Base-by-base conservation (phyloP, 2,113 vertebrate species). In the Charina bottae region DNA sequence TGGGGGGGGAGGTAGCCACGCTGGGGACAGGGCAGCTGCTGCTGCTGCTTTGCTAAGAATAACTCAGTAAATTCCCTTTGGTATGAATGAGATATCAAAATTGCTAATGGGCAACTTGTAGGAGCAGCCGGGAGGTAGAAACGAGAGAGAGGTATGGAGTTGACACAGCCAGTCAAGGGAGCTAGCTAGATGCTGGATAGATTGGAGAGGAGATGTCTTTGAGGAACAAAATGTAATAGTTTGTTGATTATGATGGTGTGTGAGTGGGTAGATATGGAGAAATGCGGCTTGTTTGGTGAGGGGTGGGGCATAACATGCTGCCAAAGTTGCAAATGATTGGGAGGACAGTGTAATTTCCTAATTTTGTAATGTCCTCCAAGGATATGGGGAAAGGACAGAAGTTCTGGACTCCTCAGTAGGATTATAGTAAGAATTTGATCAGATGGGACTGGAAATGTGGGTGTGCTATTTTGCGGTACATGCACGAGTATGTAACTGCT, bases 21-120 rank as follows among this genome's bases (percentile, higher is more conserved):
- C 92, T 90, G 92, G 92, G 89, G 68, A 88, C 56, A 56, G 58
- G 92, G 89, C 92, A 93, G 92, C 92, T 93, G 92, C 92, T 90
- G 92, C 92, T 90, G 92, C 89, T 90, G n/a, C 89, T 93, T 93
- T 87, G 89, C 92, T 93, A 93, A 93, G 92, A 93, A 93, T 93
- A 93, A 93, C 92, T 59, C 68, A 88, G 92, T 93, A 90, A 78
- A 93, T 90, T 93, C 92, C 85, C 92, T 90, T 88, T 90, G 92
- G 92, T 88, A 93, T 90, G 92, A 90, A 88, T 26, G 7, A 88
- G 92, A 93, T 90, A 93, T 90, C 85, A 93, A 90, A 93, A 88
- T 88, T 88, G 89, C 89, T 64, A 85, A 83, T 92, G 89, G 88
- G 60, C 87, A 92, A 92, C 91, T 92, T 92, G 78, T 92, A 89